phyloP scores from a whole-genome alignment of 2,113 vertebrate species.

The Limanda limanda region DNA sequence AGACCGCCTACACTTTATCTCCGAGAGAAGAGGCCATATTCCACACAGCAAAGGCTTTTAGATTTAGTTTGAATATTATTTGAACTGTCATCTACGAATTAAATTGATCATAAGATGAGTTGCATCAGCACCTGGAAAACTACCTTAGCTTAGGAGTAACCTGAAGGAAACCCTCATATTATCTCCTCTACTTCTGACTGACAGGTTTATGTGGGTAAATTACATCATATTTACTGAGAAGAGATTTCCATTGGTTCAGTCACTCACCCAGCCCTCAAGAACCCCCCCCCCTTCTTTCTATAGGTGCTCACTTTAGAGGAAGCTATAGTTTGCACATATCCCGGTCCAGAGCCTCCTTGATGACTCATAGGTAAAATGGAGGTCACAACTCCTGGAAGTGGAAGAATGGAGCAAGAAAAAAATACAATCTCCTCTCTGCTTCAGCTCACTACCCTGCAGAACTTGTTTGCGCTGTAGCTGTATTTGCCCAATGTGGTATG shows the following conservation, averaged over 20 bases:
- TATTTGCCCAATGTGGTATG: slow-evolving; percentile 46
- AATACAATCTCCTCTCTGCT: slow-evolving; percentile 12
- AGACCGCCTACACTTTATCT: background rate
- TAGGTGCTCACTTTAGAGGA: slow-evolving; percentile 50
- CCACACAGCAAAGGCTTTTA: background rate
- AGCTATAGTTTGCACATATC: slow-evolving; percentile 58
- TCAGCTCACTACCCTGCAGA: slow-evolving; percentile 35
- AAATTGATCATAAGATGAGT: background rate
- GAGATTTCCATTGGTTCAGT: slow-evolving; percentile 23
- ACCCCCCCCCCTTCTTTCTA: slow-evolving; percentile 18
- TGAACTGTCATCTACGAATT: background rate
- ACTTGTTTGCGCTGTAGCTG: slow-evolving; percentile 57
- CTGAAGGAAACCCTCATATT: slow-evolving; percentile 20
- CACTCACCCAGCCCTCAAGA: background rate
- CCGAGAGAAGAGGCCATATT: background rate
- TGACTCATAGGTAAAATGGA: slow-evolving; percentile 74
- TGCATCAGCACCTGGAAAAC: background rate
- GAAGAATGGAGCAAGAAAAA: slow-evolving; percentile 1
- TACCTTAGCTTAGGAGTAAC: background rate
- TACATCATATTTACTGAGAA: background rate
- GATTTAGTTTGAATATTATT: background rate
- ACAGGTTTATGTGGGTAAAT: slow-evolving; percentile 13
- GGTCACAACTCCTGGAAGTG: slow-evolving; percentile 49
- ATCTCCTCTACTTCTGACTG: background rate
- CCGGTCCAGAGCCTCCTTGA: slow-evolving; percentile 38